Percentiles rank a stretch among this genome's conserved stretches.
These are phyloP conservation scores for Idaea straminata DNA, from an alignment of 2,888 invertebrate genomes.

Conservation along the genomic window DNA sequence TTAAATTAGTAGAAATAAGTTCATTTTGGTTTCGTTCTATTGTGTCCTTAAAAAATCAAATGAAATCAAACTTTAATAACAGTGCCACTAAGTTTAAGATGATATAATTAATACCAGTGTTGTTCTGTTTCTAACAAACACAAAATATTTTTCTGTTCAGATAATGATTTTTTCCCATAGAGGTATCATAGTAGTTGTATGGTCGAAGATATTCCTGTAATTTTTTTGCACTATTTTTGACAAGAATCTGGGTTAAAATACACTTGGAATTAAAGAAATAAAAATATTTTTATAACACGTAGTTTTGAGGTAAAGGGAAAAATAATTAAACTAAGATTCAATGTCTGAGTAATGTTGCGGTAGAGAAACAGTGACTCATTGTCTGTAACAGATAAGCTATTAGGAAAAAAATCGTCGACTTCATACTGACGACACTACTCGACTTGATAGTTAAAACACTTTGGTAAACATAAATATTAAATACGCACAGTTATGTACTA, in stretches of 20 bases:
- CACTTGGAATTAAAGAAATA: too few relatives aligned
- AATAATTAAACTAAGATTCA: background rate
- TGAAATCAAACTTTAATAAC: too few relatives aligned
- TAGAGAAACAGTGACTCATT: background rate
- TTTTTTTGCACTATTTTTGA: too few relatives aligned
- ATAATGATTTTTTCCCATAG: background rate
- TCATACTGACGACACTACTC: background rate
- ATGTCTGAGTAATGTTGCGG: background rate
- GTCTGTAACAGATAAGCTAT: background rate
- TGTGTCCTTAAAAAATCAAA: too few relatives aligned
- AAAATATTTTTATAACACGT: background rate
- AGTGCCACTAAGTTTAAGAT: background rate
- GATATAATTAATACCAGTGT: background rate
- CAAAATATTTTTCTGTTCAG: background rate
- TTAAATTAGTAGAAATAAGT: too few relatives aligned
- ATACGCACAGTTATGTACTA: too few relatives aligned
- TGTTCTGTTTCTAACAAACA: background rate
- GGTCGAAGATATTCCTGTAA: too few relatives aligned
- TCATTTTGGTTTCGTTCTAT: too few relatives aligned
- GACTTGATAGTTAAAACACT: background rate
- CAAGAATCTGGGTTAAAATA: too few relatives aligned
- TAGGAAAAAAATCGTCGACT: too few relatives aligned
- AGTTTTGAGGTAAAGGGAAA: background rate
- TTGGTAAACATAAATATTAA: background rate
- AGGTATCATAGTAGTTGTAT: too few relatives aligned